Conservation (phyloP, 2,888 invertebrate genomes). For the Eristalis arbustorum region DNA sequence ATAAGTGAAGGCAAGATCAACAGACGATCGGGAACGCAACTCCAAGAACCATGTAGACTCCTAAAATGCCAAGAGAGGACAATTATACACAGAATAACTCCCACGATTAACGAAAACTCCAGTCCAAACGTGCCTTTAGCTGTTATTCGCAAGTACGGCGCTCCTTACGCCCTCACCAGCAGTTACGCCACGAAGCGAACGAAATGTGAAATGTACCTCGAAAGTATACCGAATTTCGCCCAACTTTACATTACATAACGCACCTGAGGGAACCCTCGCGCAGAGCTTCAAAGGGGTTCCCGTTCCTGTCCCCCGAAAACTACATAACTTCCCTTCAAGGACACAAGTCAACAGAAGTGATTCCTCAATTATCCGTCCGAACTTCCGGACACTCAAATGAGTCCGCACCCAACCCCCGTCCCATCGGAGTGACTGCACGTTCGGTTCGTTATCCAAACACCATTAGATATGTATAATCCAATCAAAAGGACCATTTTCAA, state of each 20-base stretch:
- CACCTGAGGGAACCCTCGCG: not conserved
- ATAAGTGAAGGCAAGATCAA: no score
- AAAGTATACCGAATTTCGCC: not conserved
- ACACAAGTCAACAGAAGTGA: not conserved
- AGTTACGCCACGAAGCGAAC: not conserved
- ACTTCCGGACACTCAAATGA: not conserved
- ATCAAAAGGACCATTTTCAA: slow-evolving; percentile 26
- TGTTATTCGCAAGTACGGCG: no score
- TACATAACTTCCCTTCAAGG: not conserved
- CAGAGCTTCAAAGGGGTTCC: not conserved
- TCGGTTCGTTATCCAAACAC: slow-evolving; percentile 2
- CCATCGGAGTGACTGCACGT: not conserved
- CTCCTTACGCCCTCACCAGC: not conserved
- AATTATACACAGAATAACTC: no score
- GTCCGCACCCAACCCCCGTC: not conserved
- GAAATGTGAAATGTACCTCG: not conserved
- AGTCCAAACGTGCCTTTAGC: no score
- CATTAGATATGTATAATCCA: slow-evolving; percentile 32
- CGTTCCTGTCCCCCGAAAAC: no score
- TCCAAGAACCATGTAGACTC: no score
- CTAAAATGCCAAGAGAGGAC: no score
- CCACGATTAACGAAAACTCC: no score
- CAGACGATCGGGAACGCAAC: no score
- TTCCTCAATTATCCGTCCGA: not conserved
- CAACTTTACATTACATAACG: not conserved